Evolutionary conservation across 2,797 vertebrate genomes (phyloP).

Genomic region (Sparus aurata): DNA sequence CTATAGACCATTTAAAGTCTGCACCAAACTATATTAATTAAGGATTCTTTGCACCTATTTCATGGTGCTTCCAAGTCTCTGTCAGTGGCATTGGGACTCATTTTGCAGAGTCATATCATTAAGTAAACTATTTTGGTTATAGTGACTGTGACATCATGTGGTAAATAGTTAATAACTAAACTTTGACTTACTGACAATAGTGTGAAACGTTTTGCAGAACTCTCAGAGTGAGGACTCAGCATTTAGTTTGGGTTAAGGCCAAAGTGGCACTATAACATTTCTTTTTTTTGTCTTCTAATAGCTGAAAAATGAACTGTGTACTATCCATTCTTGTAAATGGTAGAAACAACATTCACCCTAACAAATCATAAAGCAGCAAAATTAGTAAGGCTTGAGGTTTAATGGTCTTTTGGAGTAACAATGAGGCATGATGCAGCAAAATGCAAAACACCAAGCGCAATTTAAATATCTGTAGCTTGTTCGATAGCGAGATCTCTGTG

Average conservation of each 20-base stretch:
- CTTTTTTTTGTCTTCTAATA: neutral
- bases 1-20: neutral
- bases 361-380: conserved; percentile 26
- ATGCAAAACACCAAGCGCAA: conserved; percentile 57
- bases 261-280: neutral
- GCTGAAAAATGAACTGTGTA: neutral
- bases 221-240: neutral
- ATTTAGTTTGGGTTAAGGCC: neutral
- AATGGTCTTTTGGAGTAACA: conserved; percentile 30
- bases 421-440: conserved; percentile 54
- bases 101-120: neutral
- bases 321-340: neutral
- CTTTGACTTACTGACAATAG: neutral
- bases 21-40: conserved; percentile 12
- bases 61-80: conserved; percentile 6
- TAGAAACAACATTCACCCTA: conserved; percentile 8
- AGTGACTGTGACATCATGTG: neutral
- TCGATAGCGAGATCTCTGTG: conserved; percentile 46
- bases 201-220: neutral
- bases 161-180: neutral
- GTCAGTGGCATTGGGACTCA: neutral
- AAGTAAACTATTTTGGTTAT: conserved; percentile 3
- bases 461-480: conserved; percentile 53
- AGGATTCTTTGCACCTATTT: neutral
- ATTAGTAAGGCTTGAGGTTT: conserved; percentile 6